Conservation (phyloP, 2,113 vertebrate species). For the Oncorhynchus clarkii region DNA sequence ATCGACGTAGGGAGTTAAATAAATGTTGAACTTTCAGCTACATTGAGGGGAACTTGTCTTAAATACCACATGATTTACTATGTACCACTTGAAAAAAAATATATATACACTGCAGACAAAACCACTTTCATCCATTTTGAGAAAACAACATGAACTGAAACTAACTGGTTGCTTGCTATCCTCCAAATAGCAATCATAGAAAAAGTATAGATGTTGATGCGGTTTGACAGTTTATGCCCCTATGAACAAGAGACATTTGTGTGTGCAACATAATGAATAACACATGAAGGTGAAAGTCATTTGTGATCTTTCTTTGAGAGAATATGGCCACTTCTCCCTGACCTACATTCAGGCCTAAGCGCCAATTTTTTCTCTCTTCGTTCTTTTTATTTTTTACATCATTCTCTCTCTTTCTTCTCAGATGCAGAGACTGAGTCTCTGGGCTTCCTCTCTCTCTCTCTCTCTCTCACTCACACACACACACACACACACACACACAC, state of each 20-base stretch:
- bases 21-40: not conserved
- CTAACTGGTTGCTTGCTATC: not conserved
- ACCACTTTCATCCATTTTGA: not conserved
- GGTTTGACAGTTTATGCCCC: not conserved
- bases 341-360: slow-evolving; percentile 49
- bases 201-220: not conserved
- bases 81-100: not conserved
- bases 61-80: not conserved
- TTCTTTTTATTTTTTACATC: not conserved
- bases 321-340: slow-evolving; percentile 47
- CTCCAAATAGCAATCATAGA: not conserved
- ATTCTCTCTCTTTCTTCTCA: slow-evolving; percentile 13
- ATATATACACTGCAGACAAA: not conserved
- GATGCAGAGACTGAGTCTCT: not conserved
- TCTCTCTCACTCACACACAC: not conserved
- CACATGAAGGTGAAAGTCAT: slow-evolving; percentile 51
- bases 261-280: slow-evolving; percentile 55
- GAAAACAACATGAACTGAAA: not conserved
- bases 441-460: not conserved
- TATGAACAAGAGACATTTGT: slow-evolving; percentile 17
- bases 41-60: not conserved
- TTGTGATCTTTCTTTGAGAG: slow-evolving; percentile 26
- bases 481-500: too few relatives aligned
- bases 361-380: slow-evolving; percentile 23
- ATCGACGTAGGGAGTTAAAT: not conserved